These are phyloP conservation scores for Ctenopoma kingsleyae DNA, from an alignment of 2,797 vertebrate genomes.

Conservation along the genomic window DNA sequence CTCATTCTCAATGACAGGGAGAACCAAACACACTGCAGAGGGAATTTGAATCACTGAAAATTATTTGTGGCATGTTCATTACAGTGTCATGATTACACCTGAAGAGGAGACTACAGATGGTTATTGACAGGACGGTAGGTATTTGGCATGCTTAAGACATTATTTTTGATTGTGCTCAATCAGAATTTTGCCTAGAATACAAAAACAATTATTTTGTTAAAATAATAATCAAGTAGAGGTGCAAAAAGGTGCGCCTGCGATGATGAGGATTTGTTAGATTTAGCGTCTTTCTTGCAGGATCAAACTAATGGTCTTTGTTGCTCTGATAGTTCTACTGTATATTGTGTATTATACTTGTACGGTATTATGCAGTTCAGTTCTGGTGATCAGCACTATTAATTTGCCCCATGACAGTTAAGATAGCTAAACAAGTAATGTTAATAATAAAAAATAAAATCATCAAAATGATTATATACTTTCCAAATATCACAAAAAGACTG, in stretches of 20 bases:
- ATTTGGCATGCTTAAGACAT: conserved; percentile 33
- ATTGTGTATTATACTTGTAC: conserved; percentile 11
- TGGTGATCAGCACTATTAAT: conserved; percentile 3
- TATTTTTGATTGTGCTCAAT: conserved; percentile 41
- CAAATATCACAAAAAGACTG: conserved; percentile 57
- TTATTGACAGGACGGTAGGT: conserved; percentile 46
- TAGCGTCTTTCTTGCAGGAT: neutral
- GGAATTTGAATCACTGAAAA: conserved; percentile 65
- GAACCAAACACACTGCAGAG: conserved; percentile 54
- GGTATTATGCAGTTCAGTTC: conserved; percentile 22
- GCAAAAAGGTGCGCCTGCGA: conserved; percentile 3
- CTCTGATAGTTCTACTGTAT: conserved; percentile 17
- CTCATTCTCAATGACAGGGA: conserved; percentile 69
- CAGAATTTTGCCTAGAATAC: conserved; percentile 19
- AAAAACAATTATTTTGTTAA: conserved; percentile 11
- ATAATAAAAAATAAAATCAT: conserved; percentile 10
- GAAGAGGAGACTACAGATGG: conserved; percentile 52
- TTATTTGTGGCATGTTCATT: conserved; percentile 71
- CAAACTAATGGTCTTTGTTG: conserved; percentile 10
- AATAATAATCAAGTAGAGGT: conserved; percentile 22
- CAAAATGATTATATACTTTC: conserved; percentile 35
- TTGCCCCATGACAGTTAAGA: neutral
- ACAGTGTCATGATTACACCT: conserved; percentile 67
- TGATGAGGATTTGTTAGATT: conserved; percentile 23
- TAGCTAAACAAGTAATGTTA: conserved; percentile 3